Conservation (phyloP, 2,797 vertebrate species). For the Lepilemur ruficaudatus region DNA sequence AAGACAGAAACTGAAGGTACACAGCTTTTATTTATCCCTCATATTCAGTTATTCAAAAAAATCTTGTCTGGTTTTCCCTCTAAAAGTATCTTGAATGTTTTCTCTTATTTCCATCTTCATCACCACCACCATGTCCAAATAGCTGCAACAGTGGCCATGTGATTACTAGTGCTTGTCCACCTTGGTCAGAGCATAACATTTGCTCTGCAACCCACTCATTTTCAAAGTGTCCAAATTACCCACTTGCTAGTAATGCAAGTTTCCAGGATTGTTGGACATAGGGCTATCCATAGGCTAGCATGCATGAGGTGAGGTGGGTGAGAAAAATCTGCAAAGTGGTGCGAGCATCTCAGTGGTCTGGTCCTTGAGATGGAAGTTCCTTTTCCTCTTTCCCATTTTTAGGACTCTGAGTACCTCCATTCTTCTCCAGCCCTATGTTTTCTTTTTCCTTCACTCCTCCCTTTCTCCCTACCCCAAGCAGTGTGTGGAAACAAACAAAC, state of each 20-base stretch:
- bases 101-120: not conserved
- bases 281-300: not conserved
- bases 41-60: not conserved
- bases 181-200: not conserved
- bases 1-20: not conserved
- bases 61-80: not conserved
- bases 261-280: not conserved
- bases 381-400: not conserved
- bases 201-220: not conserved
- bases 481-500: not conserved
- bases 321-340: not conserved
- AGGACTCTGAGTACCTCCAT: not conserved
- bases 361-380: not conserved
- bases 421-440: not conserved
- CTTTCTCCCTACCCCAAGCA: not conserved
- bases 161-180: not conserved
- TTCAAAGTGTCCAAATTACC: not conserved
- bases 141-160: not conserved
- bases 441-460: not conserved
- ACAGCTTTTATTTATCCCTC: not conserved
- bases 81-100: not conserved
- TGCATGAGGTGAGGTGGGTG: not conserved
- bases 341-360: not conserved
- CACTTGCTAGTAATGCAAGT: not conserved
- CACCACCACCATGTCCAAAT: not conserved